Base-by-base conservation (phyloP, 2,113 vertebrate species). In the Megaptera novaeangliae region DNA sequence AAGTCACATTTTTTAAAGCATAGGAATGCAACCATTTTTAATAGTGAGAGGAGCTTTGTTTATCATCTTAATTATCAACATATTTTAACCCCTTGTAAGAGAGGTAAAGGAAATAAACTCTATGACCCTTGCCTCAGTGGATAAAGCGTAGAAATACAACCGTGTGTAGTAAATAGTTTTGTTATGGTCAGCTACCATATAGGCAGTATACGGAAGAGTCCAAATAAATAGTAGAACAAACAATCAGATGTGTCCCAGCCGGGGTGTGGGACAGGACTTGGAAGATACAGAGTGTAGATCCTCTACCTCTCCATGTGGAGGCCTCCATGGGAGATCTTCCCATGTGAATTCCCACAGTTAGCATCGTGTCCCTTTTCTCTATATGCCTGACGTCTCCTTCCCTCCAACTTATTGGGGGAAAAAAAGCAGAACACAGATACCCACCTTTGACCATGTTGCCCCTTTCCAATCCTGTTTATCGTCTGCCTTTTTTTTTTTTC, bases 81-180 rank as follows among this genome's bases (percentile, higher is more conserved):
- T n/a, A 49, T n/a, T 90, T 95, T 86, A 92, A 94, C 15, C 78
- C 41, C 41, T 61, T 75, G 8, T 29, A 61, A 66, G 52, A 8
- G 34, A 80, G 86, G 39, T 41, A 63, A 57, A 49, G 21, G 39
- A 83, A 82, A 82, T 71, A 93, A 64, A 59, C 5, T n/a, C 4
- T 59, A 39, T 92, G 21, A 8, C 27, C 27, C n/a, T 88, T 63
- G n/a, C 9, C 34, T 63, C 25, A 71, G 11, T 29, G 69, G 29
- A n/a, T 72, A 52, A 97, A 95, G n/a, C 75, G 8, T 71, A 36
- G 77, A 88, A 89, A 82, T 72, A 41, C 11, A 93, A 15, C 15
- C 9, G 25, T 41, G 41, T 6, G 0, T 57, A 72, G n/a, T 15
- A 86, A 72, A n/a, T 14, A 57, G 6, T 63, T 23, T 68, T 87